Evolutionary conservation across 2,797 vertebrate genomes (phyloP), one percentile per base, ranked within the genome.

Genomic region (Novumbra hubbsi): DNA sequence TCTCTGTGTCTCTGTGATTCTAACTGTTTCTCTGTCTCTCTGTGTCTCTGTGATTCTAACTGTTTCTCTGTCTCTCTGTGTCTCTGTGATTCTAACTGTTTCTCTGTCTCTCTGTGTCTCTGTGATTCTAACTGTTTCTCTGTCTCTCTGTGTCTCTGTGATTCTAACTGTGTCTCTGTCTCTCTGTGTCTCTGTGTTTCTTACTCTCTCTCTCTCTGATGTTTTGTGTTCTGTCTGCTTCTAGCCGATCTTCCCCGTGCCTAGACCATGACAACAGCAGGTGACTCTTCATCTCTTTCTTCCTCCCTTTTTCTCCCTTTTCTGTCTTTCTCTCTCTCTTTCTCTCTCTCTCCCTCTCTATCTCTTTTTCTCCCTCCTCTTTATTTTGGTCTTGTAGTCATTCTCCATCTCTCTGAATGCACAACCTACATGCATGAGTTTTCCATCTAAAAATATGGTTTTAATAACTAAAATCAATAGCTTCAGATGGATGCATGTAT

Each of bases 191-290:
- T 55, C 52, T 21, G 45, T 78, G 55, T 71, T 75, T 38, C 84
- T 78, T 76, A 78, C 73, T 19, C 77, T 73, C 86, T 88, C 85
- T 91, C 81, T 90, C 85, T 90, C 85, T 88, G 90, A 83, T 91
- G 83, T 76, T 89, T 82, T 92, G 85, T 90, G 92, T 86, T 92
- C 86, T 90, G 95, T 96, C 91, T 96, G 88, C 96, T 91, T 96
- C 90, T 97, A 98, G 97, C 95, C 94, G 79, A 89, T 90, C 96
- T 85, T 97, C 97, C 94, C 96, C 97, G 90, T 97, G 94, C 95
- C 94, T 98, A 95, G 97, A 98, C 90, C 94, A 96, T 94, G 97
- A 99, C 96, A 96, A 96, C 95, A 97, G 97, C 97, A 99, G 97
- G 97, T 99, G 97, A 99, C 78, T 87, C 52, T 75, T 73, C 76